Evolutionary conservation across 2,888 invertebrate species (phyloP), one percentile per base, ranked within the genome.

Genomic region (Lamproptera curius): DNA sequence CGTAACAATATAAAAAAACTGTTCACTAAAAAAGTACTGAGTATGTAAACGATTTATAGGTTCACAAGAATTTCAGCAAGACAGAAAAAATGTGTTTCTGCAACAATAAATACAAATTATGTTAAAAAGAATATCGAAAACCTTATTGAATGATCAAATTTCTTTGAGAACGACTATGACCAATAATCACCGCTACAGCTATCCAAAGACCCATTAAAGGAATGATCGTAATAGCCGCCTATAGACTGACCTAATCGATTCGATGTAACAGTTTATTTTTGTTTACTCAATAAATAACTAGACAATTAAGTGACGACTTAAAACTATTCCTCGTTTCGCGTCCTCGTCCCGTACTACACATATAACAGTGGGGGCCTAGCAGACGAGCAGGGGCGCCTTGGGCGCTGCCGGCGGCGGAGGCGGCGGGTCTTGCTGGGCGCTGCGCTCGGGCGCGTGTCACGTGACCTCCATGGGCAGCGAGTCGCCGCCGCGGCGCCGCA

Each of bases 391-490:
- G 14, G 16, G 35, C 38, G 35, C 35, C 34, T 16, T 15, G 34
- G 36, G 42, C 26, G 46, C 14, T 39, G 49, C 16, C 16, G 49
- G 31, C 34, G 40, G 38, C 11, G 11, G 47, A 20, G 17, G 38
- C 15, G 45, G 45, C 38, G 45, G 38, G 17, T 17, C 44, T 9
- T 20, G 20, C 20, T 20, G 20, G 20, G 10, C 35, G 35, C 45
- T 28, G 33, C 40, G 17, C 42, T 15, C 40, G 37, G 41, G 11
- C 58, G 54, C 60, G 59, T 68, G 85, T 87, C 85, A 87, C 84
- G 86, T 86, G 70, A 87, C 87, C 70, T 84, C 81, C 86, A 86
- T 83, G 51, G 84, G 84, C 40, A 80, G 67, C 17, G 73, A 68
- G 68, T 79, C 83, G 31, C 67, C 55, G 40, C 67, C 49, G 16